Percentiles rank a stretch among this genome's conserved stretches.
These are phyloP conservation scores for Gortyna flavago DNA, from an alignment of 2,888 invertebrate genomes.

Conservation along the genomic window DNA sequence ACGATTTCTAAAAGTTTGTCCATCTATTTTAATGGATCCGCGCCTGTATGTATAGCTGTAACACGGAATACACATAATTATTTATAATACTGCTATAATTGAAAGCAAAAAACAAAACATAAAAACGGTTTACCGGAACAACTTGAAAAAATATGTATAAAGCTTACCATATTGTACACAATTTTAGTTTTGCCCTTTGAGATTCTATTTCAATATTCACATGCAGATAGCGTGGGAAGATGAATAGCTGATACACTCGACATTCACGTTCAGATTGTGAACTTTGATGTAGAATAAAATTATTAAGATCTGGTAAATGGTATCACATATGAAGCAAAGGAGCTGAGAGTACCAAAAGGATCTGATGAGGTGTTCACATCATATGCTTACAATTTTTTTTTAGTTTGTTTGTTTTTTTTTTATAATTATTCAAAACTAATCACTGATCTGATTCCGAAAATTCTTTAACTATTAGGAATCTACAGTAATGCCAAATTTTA, in stretches of 20 bases:
- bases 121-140: neutral
- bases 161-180: neutral
- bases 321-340: neutral
- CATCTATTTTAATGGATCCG: too few species aligned
- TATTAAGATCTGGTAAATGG: neutral
- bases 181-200: constrained; percentile 12
- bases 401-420: too few species aligned
- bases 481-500: neutral
- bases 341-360: neutral
- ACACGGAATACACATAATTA: neutral
- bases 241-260: constrained; percentile 17
- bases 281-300: constrained; percentile 4
- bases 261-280: constrained; percentile 16
- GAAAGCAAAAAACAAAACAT: neutral
- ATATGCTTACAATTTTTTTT: neutral
- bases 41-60: too few species aligned
- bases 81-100: neutral
- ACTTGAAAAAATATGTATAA: neutral
- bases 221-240: constrained; percentile 25
- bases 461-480: neutral
- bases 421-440: too few species aligned
- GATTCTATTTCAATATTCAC: constrained; percentile 33
- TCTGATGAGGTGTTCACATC: neutral
- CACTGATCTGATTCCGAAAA: neutral
- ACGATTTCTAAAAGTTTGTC: too few species aligned